These are phyloP conservation scores for Bufo bufo DNA, from an alignment of 2,113 vertebrate species.

Conservation along the genomic window DNA sequence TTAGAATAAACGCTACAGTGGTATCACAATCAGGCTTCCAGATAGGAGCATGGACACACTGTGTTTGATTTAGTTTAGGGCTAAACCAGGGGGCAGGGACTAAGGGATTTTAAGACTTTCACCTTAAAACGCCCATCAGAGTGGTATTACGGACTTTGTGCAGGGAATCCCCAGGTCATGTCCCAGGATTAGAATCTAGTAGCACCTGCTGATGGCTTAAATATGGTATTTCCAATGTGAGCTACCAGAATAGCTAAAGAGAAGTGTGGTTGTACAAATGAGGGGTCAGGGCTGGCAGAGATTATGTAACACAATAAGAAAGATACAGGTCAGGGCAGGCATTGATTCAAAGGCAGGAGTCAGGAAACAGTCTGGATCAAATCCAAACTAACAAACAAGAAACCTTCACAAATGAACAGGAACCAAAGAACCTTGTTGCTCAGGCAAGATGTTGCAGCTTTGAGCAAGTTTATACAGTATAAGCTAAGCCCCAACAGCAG, in stretches of 20 bases:
- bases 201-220: background rate
- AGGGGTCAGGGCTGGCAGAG: background rate
- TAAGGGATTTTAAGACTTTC: background rate
- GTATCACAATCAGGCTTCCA: background rate
- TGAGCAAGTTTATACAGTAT: background rate
- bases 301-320: background rate
- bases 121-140: background rate
- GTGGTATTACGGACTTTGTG: background rate
- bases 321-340: background rate
- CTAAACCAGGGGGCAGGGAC: background rate
- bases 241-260: background rate
- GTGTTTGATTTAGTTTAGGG: background rate
- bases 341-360: background rate
- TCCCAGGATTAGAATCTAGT: background rate
- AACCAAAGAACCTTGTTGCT: background rate
- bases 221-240: background rate
- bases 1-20: background rate
- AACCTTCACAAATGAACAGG: background rate
- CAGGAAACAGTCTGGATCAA: background rate
- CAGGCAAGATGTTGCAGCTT: background rate
- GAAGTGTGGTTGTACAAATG: background rate
- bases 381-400: background rate
- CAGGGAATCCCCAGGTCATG: background rate
- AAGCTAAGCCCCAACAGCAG: background rate
- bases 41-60: background rate